phyloP scores from a whole-genome alignment of 2,113 vertebrate genomes.

The Ptilorrhoa leucosticta region DNA sequence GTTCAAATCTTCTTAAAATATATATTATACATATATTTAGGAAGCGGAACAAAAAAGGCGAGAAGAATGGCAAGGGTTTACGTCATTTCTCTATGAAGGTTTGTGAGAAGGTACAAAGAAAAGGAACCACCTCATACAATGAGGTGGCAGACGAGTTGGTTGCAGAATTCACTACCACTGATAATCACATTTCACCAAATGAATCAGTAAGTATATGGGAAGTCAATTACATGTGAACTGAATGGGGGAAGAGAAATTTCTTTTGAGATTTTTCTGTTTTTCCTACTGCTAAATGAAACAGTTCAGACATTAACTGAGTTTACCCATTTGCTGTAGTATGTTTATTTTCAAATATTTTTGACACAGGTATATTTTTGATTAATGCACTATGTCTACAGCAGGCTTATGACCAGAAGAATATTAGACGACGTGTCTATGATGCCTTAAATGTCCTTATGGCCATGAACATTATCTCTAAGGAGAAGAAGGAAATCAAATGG shows the following conservation, averaged over 20 bases:
- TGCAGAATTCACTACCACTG: slow-evolving; percentile 94
- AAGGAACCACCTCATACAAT: slow-evolving; percentile 97
- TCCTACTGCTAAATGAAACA: neutral
- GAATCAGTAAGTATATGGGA: slow-evolving; percentile 84
- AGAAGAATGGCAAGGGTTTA: slow-evolving; percentile 97
- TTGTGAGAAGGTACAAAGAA: slow-evolving; percentile 97
- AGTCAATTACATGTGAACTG: neutral
- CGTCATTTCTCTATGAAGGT: slow-evolving; percentile 99
- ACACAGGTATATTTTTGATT: neutral
- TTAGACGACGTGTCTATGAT: slow-evolving; percentile 94
- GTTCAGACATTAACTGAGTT: neutral
- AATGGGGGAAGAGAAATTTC: slow-evolving; percentile 4
- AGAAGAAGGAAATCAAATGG: slow-evolving; percentile 99
- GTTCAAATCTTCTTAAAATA: slow-evolving; percentile 43
- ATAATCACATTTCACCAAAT: slow-evolving; percentile 93
- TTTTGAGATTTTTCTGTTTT: neutral
- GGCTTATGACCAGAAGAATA: slow-evolving; percentile 99
- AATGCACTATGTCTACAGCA: slow-evolving; percentile 66
- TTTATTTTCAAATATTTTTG: neutral
- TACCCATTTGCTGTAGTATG: neutral
- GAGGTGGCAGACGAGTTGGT: slow-evolving; percentile 98
- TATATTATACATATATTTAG: slow-evolving; percentile 64
- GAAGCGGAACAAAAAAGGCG: slow-evolving; percentile 95
- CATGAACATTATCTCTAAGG: slow-evolving; percentile 99
- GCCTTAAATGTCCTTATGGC: slow-evolving; percentile 98